Evolutionary conservation across 1,140 invertebrate genomes (phyloP).

Genomic region (Muscidifurax raptorellus): DNA sequence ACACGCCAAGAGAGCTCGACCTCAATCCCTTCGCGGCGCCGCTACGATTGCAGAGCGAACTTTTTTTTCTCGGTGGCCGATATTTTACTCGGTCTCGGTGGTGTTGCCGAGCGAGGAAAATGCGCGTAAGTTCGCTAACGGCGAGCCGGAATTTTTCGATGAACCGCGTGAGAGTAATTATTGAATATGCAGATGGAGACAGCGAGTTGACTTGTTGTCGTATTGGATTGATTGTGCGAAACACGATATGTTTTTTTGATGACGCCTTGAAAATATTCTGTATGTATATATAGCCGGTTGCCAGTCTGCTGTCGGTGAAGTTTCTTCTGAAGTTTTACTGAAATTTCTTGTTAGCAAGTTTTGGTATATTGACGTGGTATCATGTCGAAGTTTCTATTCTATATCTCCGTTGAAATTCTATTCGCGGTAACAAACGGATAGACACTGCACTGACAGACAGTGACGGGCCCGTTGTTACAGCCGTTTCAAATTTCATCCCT

Average conservation of each 20-base stretch:
- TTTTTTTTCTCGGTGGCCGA: neutral
- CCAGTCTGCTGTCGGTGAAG: neutral
- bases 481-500: neutral
- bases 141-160: neutral
- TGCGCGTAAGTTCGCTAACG: neutral
- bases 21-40: conserved; percentile 54
- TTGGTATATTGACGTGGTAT: neutral
- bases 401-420: neutral
- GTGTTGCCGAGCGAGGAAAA: neutral
- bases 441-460: conserved; percentile 6
- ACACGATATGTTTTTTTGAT: too few species aligned
- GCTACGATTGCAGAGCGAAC: neutral
- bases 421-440: neutral
- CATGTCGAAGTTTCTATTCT: conserved; percentile 5
- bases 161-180: neutral
- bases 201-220: neutral
- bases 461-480: neutral
- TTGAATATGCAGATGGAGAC: neutral
- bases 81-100: neutral
- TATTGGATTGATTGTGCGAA: too few species aligned
- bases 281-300: neutral
- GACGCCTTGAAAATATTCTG: too few species aligned
- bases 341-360: neutral
- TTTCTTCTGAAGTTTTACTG: neutral
- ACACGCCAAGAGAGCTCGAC: conserved; percentile 48